Base-by-base conservation (phyloP, 2,797 vertebrate species). In the Hirundo rustica region DNA sequence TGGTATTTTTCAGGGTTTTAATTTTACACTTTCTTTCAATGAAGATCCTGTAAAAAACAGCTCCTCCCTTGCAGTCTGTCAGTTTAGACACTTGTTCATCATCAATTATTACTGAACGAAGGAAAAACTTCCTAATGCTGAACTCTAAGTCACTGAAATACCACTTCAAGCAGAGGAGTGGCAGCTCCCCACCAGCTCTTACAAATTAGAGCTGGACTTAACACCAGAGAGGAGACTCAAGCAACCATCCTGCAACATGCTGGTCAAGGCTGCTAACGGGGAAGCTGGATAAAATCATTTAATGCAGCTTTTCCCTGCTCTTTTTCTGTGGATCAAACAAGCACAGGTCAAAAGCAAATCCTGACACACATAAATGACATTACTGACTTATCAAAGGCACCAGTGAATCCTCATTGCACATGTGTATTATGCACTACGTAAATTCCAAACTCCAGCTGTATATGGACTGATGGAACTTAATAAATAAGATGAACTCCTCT, bases 21-120 rank as follows among this genome's bases (percentile, higher is more conserved):
- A 86, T 90, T 86, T 67, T 55, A 73, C 11, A 7, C 57, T 73
- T 86, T 50, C 40, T 54, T 73, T 93, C 88, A 88, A 67, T 73
- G 80, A 90, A 84, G 38, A 84, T 45, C 42, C 9, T 16, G 30
- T 26, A 38, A 30, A 51, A 79, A 66, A 80, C 67, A 75, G 50
- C 68, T 77, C 58, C 91, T 90, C 89, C 76, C 70, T 89, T 91
- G 38, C 70, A 83, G 42, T 13, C 16, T 82, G 73, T 92, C 70
- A 89, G 71, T 90, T 92, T 25, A 90, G 85, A 70, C 68, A 64
- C 76, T 76, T 85, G 89, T 66, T 92, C 87, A 91, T 75, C 89
- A 74, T 50, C 79, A 62, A 23, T 93, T 85, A 65, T 62, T 81
- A 75, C 67, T 92, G 72, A 96, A 89, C 48, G 57, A 87, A 93